Evolutionary conservation across 2,797 vertebrate species (phyloP), one percentile per base, ranked within the genome.

Genomic region (Rhabdophis nuchalis): DNA sequence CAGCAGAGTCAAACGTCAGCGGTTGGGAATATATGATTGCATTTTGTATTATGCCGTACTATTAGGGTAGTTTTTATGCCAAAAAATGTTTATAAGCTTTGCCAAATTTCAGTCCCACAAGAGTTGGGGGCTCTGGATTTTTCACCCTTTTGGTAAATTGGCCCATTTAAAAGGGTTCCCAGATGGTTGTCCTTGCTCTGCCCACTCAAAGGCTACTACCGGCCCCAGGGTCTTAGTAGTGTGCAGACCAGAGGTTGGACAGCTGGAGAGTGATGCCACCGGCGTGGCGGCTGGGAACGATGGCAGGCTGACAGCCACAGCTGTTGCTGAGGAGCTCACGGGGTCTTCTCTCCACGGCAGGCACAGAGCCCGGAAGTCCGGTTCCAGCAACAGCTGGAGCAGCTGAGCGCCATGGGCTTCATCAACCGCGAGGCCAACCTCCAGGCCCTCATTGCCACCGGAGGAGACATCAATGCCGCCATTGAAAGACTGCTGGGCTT

Each of bases 401-500:
- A 99, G 97, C 98, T 99, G 94, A 99, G 97, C 77, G 98, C 99
- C 93, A 99, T 99, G 99, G 99, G 99, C 95, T 99, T 99, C 97
- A 99, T 99, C 96, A 99, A 99, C 96, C 98, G 98, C 0, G 99
- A 99, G 97, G 99, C 99, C 96, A 99, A 99, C 96, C 98, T 99
- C 60, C 99, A 99, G 98, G 99, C 99, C 1, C 99, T 99, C 92
- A 99, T 99, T 0, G 99, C 99, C 95, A 99, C 99, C 0, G 99
- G 99, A 64, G 99, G 99, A 91, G 99, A 99, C 97, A 99, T 99
- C 98, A 99, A 99, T 0, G 99, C 99, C 52, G 99, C 99, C 90
- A 99, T 99, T 0, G 99, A 99, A 97, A 99, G 99, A 99, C 99
- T 99, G 96, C 98, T 99, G 97, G 99, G 99, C 97, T 99, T 99